Percentiles rank a stretch among this genome's conserved stretches.
Conservation (phyloP, 1,140 invertebrate genomes). For the Calephelis virginiensis region DNA sequence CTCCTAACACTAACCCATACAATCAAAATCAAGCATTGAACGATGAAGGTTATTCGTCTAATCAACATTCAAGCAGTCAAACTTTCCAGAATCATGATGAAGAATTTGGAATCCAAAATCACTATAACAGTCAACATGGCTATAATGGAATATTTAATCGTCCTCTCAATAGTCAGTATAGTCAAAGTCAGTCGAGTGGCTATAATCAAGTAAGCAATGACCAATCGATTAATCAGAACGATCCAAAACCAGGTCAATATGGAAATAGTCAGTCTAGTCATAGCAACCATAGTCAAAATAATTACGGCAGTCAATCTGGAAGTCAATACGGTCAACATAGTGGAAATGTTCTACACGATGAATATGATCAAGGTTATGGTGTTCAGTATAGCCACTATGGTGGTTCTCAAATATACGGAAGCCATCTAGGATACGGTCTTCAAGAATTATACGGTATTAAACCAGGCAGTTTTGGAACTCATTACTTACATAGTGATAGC, state of each 20-base stretch:
- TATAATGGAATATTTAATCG: slow-evolving; percentile 16
- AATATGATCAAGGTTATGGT: slow-evolving; percentile 23
- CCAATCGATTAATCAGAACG: not conserved
- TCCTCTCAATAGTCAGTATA: slow-evolving; percentile 10
- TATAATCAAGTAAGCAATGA: slow-evolving; percentile 17
- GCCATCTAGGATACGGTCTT: slow-evolving; percentile 38
- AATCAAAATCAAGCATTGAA: slow-evolving; percentile 21
- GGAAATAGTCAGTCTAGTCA: slow-evolving; percentile 8
- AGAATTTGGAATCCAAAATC: slow-evolving; percentile 24
- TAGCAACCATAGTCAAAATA: slow-evolving; percentile 23
- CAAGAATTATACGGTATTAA: slow-evolving; percentile 39
- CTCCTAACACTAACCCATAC: slow-evolving; percentile 26
- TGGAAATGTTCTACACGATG: not conserved
- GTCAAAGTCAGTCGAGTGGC: slow-evolving; percentile 20
- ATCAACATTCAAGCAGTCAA: slow-evolving; percentile 25
- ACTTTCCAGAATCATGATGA: slow-evolving; percentile 25
- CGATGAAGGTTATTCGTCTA: slow-evolving; percentile 14
- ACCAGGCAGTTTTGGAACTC: slow-evolving; percentile 27
- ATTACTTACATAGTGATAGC: slow-evolving; percentile 12
- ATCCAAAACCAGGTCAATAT: slow-evolving; percentile 11
- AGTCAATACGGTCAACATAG: not conserved
- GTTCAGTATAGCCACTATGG: slow-evolving; percentile 17
- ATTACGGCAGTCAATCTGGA: slow-evolving; percentile 24
- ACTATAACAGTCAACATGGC: slow-evolving; percentile 10
- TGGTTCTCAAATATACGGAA: slow-evolving; percentile 29